Base-by-base conservation (phyloP, 2,113 vertebrate species). In the Falco punctatus region DNA sequence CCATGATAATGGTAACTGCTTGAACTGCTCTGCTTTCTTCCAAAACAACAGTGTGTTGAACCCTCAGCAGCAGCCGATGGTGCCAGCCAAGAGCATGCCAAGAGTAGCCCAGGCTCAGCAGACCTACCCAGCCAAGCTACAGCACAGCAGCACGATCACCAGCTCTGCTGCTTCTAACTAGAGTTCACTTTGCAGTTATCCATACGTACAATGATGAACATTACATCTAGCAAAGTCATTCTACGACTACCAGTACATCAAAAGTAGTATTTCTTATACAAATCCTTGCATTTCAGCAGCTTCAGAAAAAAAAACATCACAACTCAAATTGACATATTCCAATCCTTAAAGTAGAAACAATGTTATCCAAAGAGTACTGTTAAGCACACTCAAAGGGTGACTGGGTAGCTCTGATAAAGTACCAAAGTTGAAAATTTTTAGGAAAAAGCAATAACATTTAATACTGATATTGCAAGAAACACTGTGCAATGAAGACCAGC, bases 81-180 rank as follows among this genome's bases (percentile, higher is more conserved):
- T 9, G 15, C 40, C 8, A 1, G 26, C 12, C 15, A 32, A 48
- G 40, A 46, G 51, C 32, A 32, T 8, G 15, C 8, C 17, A n/a
- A 14, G 38, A 44, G 69, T 11, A 19, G 44, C 7, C 19, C 9
- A 35, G 27, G 38, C 17, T 61, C 22, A 2, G 18, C 23, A 3
- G 5, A 40, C 1, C 12, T 19, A 22, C 26, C 51, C 9, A 52
- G n/a, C 9, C 44, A 28, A 28, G n/a, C 38, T 33, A 55, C 1
- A 0, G 66, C 33, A 20, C 1, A 0, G 19, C 6, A 48, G 16
- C 8, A 0, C 7, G 24, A 72, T 8, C 49, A 7, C 4, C 10
- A 42, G 44, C 30, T 57, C n/a, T 13, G 4, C n/a, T 26, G 19
- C 22, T 57, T 30, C 49, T 13, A 27, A 33, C 27, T 26, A 32